Evolutionary conservation across 30 jellyfish, hydroid and myxozoan species (phyloP).

Genomic region (Morbakka virulenta): DNA sequence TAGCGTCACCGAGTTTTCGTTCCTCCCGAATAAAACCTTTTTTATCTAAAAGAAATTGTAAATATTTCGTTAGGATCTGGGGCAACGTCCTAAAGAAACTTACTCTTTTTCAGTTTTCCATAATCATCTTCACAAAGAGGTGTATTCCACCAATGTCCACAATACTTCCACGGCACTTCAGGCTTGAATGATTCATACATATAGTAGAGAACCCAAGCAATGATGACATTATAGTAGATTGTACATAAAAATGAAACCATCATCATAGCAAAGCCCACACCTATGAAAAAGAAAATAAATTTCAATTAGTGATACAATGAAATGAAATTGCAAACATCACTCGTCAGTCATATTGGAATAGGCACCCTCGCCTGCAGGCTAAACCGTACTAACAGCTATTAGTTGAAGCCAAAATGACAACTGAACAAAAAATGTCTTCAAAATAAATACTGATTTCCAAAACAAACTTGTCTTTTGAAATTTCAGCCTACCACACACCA

Average conservation of each 20-base stretch:
- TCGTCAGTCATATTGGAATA: too few relatives aligned
- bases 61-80: too few relatives aligned
- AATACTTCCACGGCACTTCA: constrained; percentile 85
- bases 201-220: constrained; percentile 90
- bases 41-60: too few relatives aligned
- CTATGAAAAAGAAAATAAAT: constrained; percentile 22
- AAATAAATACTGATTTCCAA: too few relatives aligned
- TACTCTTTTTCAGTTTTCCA: constrained; percentile 37
- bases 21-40: too few relatives aligned
- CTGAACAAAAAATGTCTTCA: too few relatives aligned
- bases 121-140: constrained; percentile 59
- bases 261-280: constrained; percentile 91
- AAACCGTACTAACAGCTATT: background rate
- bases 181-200: constrained; percentile 81
- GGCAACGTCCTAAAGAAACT: background rate
- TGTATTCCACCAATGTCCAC: constrained; percentile 82
- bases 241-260: constrained; percentile 91
- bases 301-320: too few relatives aligned
- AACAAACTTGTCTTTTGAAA: too few relatives aligned
- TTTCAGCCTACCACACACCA: too few relatives aligned
- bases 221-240: constrained; percentile 85
- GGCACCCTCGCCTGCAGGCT: background rate
- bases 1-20: too few relatives aligned
- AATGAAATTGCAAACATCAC: too few relatives aligned
- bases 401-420: too few relatives aligned